phyloP scores from a whole-genome alignment of 1,140 invertebrate genomes.

The Drosophila nigrodunni region DNA sequence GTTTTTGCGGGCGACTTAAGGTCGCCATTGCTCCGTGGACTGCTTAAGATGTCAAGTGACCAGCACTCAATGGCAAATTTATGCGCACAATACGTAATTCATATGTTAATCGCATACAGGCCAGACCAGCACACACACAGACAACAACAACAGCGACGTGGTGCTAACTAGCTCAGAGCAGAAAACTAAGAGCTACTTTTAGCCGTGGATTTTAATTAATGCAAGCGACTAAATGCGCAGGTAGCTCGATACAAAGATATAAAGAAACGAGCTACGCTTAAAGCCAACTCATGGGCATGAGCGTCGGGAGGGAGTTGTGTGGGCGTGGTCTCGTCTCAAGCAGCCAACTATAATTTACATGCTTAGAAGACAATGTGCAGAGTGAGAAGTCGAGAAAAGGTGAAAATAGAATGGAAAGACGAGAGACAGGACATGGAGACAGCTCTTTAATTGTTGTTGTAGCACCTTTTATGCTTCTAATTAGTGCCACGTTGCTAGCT shows the following conservation, averaged over 20 bases:
- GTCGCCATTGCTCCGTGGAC: slow-evolving; percentile 49
- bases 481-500: slow-evolving; percentile 76
- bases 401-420: background rate
- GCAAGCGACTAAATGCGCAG: slow-evolving; percentile 71
- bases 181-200: slow-evolving; percentile 17
- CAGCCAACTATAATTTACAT: slow-evolving; percentile 71
- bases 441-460: slow-evolving; percentile 67
- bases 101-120: slow-evolving; percentile 75
- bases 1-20: slow-evolving; percentile 63
- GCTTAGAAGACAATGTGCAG: slow-evolving; percentile 66
- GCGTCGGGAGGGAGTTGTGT: background rate
- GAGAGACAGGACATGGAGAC: slow-evolving; percentile 17
- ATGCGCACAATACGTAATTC: slow-evolving; percentile 79
- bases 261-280: slow-evolving; percentile 2
- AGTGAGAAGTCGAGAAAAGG: slow-evolving; percentile 3
- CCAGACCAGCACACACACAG: slow-evolving; percentile 16
- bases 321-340: slow-evolving; percentile 53
- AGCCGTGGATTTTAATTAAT: slow-evolving; percentile 74
- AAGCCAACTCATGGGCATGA: slow-evolving; percentile 4
- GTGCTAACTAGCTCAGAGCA: background rate
- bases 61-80: slow-evolving; percentile 75
- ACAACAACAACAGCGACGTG: background rate
- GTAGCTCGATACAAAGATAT: slow-evolving; percentile 26
- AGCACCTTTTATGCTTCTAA: slow-evolving; percentile 82
- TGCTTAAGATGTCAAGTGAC: slow-evolving; percentile 81